A percentile compares a stretch with the other conserved stretches of the same genome.
Evolutionary conservation across 2,797 vertebrate genomes (phyloP).

Genomic region (Tragelaphus oryx): DNA sequence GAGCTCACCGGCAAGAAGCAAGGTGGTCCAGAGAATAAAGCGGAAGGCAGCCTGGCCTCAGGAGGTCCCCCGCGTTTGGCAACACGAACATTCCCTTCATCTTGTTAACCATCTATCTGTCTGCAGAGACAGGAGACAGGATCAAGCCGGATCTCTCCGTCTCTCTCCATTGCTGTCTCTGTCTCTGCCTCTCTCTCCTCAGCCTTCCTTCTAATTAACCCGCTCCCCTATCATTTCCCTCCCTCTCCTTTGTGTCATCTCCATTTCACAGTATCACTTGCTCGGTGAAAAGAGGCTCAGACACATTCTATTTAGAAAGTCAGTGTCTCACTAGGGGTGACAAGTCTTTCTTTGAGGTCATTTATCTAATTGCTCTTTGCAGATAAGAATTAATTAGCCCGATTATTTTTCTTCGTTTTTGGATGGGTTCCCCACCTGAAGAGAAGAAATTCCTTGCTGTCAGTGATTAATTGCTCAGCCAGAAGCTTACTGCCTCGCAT

Average conservation of each 20-base stretch:
- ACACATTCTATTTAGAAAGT: constrained; percentile 87
- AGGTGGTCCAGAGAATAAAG: constrained; percentile 13
- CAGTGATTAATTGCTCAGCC: constrained; percentile 96
- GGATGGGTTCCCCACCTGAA: constrained; percentile 97
- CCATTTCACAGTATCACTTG: constrained; percentile 82
- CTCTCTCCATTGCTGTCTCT: background rate
- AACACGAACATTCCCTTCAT: constrained; percentile 34
- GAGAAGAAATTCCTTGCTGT: constrained; percentile 94
- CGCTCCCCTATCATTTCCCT: constrained; percentile 77
- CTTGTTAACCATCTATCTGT: background rate
- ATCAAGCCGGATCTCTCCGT: constrained; percentile 57
- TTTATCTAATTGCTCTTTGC: constrained; percentile 98
- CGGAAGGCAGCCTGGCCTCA: background rate
- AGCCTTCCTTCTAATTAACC: constrained; percentile 93
- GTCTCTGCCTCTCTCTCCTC: constrained; percentile 56
- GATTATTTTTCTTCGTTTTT: constrained; percentile 97
- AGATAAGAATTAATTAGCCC: constrained; percentile 99
- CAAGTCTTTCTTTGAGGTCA: constrained; percentile 89
- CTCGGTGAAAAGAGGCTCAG: constrained; percentile 83
- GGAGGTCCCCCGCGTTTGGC: background rate
- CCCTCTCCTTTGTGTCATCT: constrained; percentile 80
- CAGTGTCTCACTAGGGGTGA: constrained; percentile 92
- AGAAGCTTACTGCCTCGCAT: constrained; percentile 91
- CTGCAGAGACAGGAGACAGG: constrained; percentile 56
- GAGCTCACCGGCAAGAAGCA: background rate